Percentiles rank a stretch among this genome's conserved stretches.
These are phyloP conservation scores for Gymnothorax reevesii DNA, from an alignment of 2,797 vertebrate species.

Conservation along the genomic window DNA sequence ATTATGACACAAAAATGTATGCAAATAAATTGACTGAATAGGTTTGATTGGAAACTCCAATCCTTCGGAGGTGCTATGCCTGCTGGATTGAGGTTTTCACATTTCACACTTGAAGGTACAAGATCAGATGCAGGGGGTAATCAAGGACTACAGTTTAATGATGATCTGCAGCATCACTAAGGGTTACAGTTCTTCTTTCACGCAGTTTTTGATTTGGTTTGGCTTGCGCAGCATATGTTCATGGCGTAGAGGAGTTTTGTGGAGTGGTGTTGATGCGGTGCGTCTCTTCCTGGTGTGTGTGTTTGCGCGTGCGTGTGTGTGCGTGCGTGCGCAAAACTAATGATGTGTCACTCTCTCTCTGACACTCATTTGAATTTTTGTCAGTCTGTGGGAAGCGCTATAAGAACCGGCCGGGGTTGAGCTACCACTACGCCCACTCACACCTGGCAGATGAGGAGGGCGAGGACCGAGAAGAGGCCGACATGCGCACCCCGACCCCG, in stretches of 20 bases:
- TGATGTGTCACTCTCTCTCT: not conserved
- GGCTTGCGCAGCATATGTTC: not conserved
- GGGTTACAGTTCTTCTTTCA: not conserved
- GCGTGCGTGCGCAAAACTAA: too few species aligned
- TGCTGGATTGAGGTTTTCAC: too few species aligned
- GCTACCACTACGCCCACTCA: slow-evolving; percentile 96
- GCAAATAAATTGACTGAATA: too few species aligned
- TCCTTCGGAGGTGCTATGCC: too few species aligned
- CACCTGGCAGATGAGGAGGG: slow-evolving; percentile 96
- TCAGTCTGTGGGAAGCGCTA: slow-evolving; percentile 95
- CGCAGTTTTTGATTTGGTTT: not conserved
- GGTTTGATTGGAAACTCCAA: too few species aligned
- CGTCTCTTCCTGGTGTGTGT: not conserved
- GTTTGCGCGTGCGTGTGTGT: too few species aligned
- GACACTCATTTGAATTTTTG: not conserved
- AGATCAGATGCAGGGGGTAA: too few species aligned
- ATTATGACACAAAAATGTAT: too few species aligned
- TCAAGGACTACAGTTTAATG: not conserved
- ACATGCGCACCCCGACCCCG: slow-evolving; percentile 85
- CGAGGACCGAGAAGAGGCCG: slow-evolving; percentile 90
- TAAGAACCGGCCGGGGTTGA: slow-evolving; percentile 94
- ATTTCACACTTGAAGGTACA: too few species aligned
- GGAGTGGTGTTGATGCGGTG: not conserved
- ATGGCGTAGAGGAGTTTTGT: not conserved
- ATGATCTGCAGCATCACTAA: not conserved